A percentile compares a stretch with the other conserved stretches of the same genome.
Evolutionary conservation across 1,140 invertebrate species (phyloP).

Genomic region (Drosophila nasuta): DNA sequence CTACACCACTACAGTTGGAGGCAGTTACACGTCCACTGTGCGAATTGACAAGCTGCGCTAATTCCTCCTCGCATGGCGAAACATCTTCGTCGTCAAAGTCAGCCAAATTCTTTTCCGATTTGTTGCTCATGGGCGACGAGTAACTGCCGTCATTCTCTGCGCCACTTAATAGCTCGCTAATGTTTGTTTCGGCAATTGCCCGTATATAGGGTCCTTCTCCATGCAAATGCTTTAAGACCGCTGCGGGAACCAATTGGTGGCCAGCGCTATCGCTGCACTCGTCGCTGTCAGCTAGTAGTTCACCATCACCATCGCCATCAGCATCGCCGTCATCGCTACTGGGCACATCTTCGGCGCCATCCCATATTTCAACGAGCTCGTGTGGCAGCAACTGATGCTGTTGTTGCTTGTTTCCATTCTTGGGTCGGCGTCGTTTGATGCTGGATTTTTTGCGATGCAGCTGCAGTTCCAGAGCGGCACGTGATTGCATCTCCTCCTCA

Average conservation of each 20-base stretch:
- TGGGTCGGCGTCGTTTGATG: constrained; percentile 79
- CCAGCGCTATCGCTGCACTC: constrained; percentile 79
- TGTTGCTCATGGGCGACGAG: constrained; percentile 95
- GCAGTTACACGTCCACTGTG: constrained; percentile 52
- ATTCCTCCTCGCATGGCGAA: constrained; percentile 94
- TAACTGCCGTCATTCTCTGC: constrained; percentile 91
- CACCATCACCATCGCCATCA: constrained; percentile 72
- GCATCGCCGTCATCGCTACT: constrained; percentile 75
- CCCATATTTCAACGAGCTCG: constrained; percentile 84
- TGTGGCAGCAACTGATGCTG: constrained; percentile 67
- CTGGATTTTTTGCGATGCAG: constrained; percentile 72
- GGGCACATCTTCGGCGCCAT: constrained; percentile 76
- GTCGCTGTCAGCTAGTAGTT: constrained; percentile 78
- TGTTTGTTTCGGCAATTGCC: constrained; percentile 84
- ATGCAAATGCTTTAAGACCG: constrained; percentile 77
- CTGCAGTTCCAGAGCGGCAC: constrained; percentile 60
- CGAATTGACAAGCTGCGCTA: constrained; percentile 85
- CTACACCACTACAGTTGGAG: constrained; percentile 65
- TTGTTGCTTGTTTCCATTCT: constrained; percentile 69
- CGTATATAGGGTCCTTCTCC: constrained; percentile 82
- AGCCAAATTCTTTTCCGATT: constrained; percentile 97
- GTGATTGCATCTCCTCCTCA: constrained; percentile 75
- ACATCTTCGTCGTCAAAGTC: constrained; percentile 98
- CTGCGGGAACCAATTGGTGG: constrained; percentile 69
- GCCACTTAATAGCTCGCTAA: constrained; percentile 88